Percentiles rank a stretch among this genome's conserved stretches.
Evolutionary conservation across 2,113 vertebrate species (phyloP).

Genomic region (Illadopsis cleaveri): DNA sequence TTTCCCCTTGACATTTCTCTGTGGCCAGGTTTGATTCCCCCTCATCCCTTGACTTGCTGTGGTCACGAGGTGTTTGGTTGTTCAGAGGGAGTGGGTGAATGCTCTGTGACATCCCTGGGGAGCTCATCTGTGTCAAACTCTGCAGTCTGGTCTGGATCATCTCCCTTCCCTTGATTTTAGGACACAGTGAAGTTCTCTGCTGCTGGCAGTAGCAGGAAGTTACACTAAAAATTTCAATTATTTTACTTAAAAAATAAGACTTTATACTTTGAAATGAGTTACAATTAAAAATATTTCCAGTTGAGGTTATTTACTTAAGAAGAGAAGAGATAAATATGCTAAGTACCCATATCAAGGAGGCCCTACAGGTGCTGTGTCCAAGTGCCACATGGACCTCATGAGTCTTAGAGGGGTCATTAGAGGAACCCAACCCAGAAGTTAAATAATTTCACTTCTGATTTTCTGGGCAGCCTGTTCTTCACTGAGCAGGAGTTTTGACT

Average conservation of each 20-base stretch:
- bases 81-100: neutral
- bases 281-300: neutral
- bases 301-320: neutral
- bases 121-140: fast-evolving
- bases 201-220: neutral
- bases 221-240: neutral
- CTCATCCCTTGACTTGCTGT: neutral
- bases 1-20: neutral
- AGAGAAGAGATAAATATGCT: neutral
- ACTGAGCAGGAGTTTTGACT: neutral
- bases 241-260: neutral
- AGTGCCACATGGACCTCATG: neutral
- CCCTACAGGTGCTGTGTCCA: neutral
- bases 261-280: neutral
- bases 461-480: neutral
- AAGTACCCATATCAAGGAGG: neutral
- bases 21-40: neutral
- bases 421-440: neutral
- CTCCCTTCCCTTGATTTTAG: neutral
- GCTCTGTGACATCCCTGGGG: neutral
- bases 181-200: neutral
- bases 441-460: neutral
- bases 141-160: neutral
- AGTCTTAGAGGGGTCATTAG: no score
- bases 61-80: fast-evolving